Percentiles rank a stretch among this genome's conserved stretches.
phyloP scores from a whole-genome alignment of 2,888 invertebrate species.

The Asteroscopus sphinx region DNA sequence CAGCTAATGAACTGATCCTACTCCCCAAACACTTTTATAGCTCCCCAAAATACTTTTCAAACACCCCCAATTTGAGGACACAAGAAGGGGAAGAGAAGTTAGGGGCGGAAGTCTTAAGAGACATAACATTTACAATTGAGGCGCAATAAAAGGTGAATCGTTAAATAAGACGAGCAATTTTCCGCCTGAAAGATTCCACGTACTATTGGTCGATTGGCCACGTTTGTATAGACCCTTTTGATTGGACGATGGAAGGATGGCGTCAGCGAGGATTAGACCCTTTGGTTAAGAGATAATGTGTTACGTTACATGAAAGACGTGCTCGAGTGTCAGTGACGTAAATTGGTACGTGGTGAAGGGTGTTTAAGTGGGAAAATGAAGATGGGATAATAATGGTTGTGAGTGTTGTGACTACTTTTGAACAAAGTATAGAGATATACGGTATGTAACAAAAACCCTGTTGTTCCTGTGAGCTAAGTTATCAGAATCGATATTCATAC shows the following conservation, averaged over 20 bases:
- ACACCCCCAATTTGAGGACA: conserved; percentile 17
- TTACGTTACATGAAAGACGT: conserved; percentile 15
- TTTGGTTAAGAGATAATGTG: conserved; percentile 30
- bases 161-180: conserved; percentile 58
- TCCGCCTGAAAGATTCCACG: conserved; percentile 33
- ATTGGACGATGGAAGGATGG: conserved; percentile 34
- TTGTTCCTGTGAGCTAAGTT: no score
- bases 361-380: conserved; percentile 9
- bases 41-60: conserved; percentile 27
- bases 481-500: no score
- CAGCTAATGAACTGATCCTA: conserved; percentile 7
- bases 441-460: no score
- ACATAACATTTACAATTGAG: conserved; percentile 38
- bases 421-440: neutral
- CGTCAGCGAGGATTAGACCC: conserved; percentile 22
- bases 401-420: conserved; percentile 1
- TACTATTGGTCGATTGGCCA: conserved; percentile 45
- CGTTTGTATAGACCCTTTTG: conserved; percentile 28
- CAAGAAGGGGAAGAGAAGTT: no score
- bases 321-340: conserved; percentile 8
- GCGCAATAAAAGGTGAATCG: conserved; percentile 51
- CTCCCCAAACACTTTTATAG: conserved; percentile 28
- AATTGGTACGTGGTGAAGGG: conserved; percentile 13
- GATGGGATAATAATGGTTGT: no score
- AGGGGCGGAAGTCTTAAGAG: conserved; percentile 33